These are phyloP conservation scores for Campylomormyrus tamandua DNA, from an alignment of 2,113 vertebrate species.

Conservation along the genomic window DNA sequence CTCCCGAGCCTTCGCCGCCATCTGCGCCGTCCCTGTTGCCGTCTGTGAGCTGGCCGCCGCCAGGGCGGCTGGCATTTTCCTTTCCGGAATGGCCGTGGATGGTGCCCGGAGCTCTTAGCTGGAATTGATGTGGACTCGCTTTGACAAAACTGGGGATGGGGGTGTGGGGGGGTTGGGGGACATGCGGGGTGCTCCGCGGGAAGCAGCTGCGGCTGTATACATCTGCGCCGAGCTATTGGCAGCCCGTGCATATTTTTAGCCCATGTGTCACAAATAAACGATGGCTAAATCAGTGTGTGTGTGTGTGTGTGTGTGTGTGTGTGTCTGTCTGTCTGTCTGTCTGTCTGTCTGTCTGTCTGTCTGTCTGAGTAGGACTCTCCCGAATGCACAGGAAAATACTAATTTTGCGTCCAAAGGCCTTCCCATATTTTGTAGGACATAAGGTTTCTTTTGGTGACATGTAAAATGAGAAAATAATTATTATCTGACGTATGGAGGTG, in stretches of 20 bases:
- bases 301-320: neutral
- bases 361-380: neutral
- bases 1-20: conserved; percentile 97
- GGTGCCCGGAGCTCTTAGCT: conserved; percentile 63
- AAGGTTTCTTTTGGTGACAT: neutral
- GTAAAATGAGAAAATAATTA: neutral
- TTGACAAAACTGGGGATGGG: conserved; percentile 45
- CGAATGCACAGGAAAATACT: neutral
- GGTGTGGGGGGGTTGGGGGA: conserved; percentile 14
- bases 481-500: neutral
- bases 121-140: conserved; percentile 61
- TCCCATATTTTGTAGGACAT: neutral
- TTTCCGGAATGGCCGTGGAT: conserved; percentile 73
- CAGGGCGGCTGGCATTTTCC: conserved; percentile 85
- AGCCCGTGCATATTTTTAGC: conserved; percentile 9
- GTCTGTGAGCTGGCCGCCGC: conserved; percentile 85
- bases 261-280: neutral
- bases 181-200: conserved; percentile 30
- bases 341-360: neutral
- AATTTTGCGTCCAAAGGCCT: neutral
- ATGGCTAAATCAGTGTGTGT: neutral
- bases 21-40: conserved; percentile 88
- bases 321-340: too few relatives aligned
- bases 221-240: conserved; percentile 27
- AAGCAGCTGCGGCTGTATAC: conserved; percentile 58